Evolutionary conservation across 1,140 invertebrate genomes (phyloP), one percentile per base, ranked within the genome.

Genomic region (Rhopalosiphum maidis): DNA sequence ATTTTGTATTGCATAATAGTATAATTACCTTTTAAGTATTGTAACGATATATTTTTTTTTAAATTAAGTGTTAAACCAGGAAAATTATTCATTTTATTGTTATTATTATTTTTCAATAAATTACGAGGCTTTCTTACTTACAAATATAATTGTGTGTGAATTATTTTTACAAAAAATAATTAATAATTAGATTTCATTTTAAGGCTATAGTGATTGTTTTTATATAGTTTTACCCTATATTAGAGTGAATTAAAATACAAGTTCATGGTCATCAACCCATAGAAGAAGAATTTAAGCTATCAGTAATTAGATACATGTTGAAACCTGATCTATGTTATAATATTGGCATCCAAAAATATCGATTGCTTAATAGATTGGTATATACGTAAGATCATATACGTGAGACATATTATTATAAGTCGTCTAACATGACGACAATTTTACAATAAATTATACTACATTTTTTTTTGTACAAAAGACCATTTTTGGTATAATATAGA

Each of bases 201-300:
- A 41, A 2, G 23, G 23, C 21, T n/a, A 18, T 37, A 89, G 51
- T 55, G 21, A 90, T 46, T n/a, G 60, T 21, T 55, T 15, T 90
- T 37, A 37, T 37, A 37, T 83, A 23, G 35, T 35, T 60, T 90
- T 60, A 68, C 37, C 54, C 37, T 41, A 43, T 51, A 51, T 51
- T 51, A 4, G 48, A 51, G 9, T 51, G 54, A 30, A n/a, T 22
- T 35, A 35, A n/a, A 43, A 60, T 25, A 18, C 37, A 90, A 90
- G 55, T 90, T 90, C 89, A 90, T 90, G 89, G 89, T 68, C 89
- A 30, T 90, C 54, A 90, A 90, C 43, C 89, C 89, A 46, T 90
- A 90, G 55, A 90, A 41, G 54, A 90, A 60, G 55, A 90, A 90
- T 15, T 25, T 35, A 15, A n/a, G 37, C n/a, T 41, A 41, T 89